Evolutionary conservation across 2,113 vertebrate genomes (phyloP), one percentile per base, ranked within the genome.

Genomic region (Psophia crepitans): DNA sequence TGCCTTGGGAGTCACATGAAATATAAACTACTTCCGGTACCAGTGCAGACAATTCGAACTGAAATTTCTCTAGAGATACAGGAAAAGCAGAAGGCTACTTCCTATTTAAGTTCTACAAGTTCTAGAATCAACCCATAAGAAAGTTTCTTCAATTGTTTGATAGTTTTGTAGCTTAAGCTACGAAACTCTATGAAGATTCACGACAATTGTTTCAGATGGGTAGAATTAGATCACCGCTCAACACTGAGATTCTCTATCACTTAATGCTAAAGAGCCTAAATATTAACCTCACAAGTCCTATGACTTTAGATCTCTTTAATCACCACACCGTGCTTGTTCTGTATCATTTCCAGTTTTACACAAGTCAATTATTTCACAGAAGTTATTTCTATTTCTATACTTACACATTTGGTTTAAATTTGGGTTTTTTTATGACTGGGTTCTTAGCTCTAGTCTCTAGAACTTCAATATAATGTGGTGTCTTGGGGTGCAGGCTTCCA

Each of bases 361-460:
- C 18, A 58, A 41, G 32, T 24, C 11, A 48, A 41, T 23, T n/a
- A 56, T 30, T 58, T 46, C 74, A 74, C 22, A 65, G 41, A 48
- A 69, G 1, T 5, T 17, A 56, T 81, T 63, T 35, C 37, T 46
- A 0, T 61, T 51, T 32, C 14, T 56, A 70, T 89, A 98, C 99
- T 99, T 96, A 99, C 99, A 87, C 93, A 58, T 99, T 99, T 76
- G 98, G 97, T 97, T 98, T 99, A 96, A 99, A 99, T 96, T 97
- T 99, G 83, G 94, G 94, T 85, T 91, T 98, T 74, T 65, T 96
- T 7, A 80, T 35, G 54, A 98, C 54, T 66, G 98, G 97, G 46
- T 97, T 98, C 49, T 70, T 97, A 84, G 98, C 98, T 79, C 98
- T 97, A 79, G 92, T 97, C 95, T 99, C 98, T 41, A 99, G 84